A percentile compares a stretch with the other conserved stretches of the same genome.
Evolutionary conservation across 2,888 invertebrate genomes (phyloP).

Genomic region (Cryptophagus acutangulus): DNA sequence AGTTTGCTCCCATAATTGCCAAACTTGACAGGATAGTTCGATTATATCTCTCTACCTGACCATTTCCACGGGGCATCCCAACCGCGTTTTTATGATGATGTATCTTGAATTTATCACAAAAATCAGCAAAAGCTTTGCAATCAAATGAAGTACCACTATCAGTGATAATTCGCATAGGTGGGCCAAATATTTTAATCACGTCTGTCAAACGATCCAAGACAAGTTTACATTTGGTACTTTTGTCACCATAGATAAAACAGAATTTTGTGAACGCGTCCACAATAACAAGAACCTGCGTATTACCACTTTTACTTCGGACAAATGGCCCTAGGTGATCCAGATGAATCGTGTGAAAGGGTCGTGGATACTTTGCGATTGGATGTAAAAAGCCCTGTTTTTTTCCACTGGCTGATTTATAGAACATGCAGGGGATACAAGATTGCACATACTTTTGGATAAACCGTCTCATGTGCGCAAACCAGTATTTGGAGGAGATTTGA

Average conservation of each 20-base stretch:
- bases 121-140: slow-evolving; percentile 2
- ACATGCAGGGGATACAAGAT: slow-evolving; percentile 26
- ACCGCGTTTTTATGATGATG: slow-evolving; percentile 5
- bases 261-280: slow-evolving; percentile 31
- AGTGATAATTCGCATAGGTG: slow-evolving; percentile 8
- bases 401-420: slow-evolving; percentile 25
- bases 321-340: slow-evolving; percentile 33
- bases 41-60: slow-evolving; percentile 11
- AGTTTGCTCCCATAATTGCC: slow-evolving; percentile 23
- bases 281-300: slow-evolving; percentile 26
- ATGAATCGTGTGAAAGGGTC: slow-evolving; percentile 32
- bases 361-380: slow-evolving; percentile 24
- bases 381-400: slow-evolving; percentile 13
- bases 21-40: slow-evolving; percentile 14
- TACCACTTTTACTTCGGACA: slow-evolving; percentile 22
- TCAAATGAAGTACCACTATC: slow-evolving; percentile 13
- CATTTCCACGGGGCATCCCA: slow-evolving; percentile 8
- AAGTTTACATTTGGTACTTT: slow-evolving; percentile 7
- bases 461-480: slow-evolving; percentile 12
- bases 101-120: slow-evolving; percentile 9
- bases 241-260: slow-evolving; percentile 12
- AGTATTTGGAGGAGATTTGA: slow-evolving; percentile 4
- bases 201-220: slow-evolving; percentile 4
- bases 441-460: slow-evolving; percentile 15
- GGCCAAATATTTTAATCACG: slow-evolving; percentile 10